Evolutionary conservation across 2,888 invertebrate species (phyloP), one percentile per base, ranked within the genome.

Genomic region (Chydorus sphaericus): DNA sequence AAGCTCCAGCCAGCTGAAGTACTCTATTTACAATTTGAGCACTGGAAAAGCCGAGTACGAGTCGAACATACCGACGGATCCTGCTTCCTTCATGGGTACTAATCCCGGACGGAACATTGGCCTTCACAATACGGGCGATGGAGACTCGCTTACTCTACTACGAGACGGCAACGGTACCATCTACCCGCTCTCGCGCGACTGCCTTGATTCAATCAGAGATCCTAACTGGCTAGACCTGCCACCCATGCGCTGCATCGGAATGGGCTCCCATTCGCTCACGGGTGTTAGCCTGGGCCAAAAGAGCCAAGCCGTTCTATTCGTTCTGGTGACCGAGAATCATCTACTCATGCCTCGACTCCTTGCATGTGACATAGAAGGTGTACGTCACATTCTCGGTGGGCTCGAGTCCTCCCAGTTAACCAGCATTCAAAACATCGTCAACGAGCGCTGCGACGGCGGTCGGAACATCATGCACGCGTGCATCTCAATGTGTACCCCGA

Each of bases 401-500:
- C 70, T 92, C 39, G 89, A 91, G 79, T 61, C 88, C 89, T 61
- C 71, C 75, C 30, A 20, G 7, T 10, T 30, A 23, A 30, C 33
- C 8, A 5, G 20, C 36, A 70, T 70, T 29, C 66, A 69, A 56
- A 64, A 81, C 6, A 79, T 94, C 65, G 71, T 93, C 53, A 80
- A 81, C 64, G 93, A 94, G 70, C 80, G 91, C 57, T 92, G 93
- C 66, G 97, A 98, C 69, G 94, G 96, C 11, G 93, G 94, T 71
- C 79, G 96, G 44, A 98, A 97, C 70, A 85, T 98, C 62, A 77
- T 98, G 54, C 98, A 99, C 68, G 87, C 90, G 2, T 91, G 92
- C 66, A 87, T 94, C 2, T 85, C 88, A 62, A 88, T 92, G 83
- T 94, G 94, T 65, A 83, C 88, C 3, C 96, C 96, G 0, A 85